Percentiles rank a stretch among this genome's conserved stretches.
phyloP scores from a whole-genome alignment of 2,888 invertebrate genomes.

The Cheilosia urbana region DNA sequence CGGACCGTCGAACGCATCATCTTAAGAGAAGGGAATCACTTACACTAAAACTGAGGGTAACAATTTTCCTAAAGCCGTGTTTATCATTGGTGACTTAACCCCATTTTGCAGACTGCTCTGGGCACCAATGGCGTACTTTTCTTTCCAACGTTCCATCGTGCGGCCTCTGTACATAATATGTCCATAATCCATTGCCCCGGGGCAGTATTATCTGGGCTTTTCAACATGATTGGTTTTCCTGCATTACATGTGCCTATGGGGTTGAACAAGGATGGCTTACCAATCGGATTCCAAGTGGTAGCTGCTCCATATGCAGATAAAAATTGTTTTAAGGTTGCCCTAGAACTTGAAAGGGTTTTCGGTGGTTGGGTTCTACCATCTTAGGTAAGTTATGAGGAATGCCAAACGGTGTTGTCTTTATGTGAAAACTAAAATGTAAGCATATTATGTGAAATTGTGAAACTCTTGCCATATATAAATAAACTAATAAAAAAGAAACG shows the following conservation, averaged over 20 bases:
- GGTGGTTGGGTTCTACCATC: constrained; percentile 91
- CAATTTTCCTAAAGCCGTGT: background rate
- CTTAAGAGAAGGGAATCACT: constrained; percentile 33
- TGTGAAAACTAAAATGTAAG: background rate
- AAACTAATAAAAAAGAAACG: background rate
- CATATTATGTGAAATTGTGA: background rate
- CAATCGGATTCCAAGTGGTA: constrained; percentile 91
- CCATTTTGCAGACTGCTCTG: constrained; percentile 83
- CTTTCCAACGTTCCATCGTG: constrained; percentile 88
- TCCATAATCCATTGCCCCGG: constrained; percentile 85
- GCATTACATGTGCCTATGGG: constrained; percentile 90
- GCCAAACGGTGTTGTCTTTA: background rate
- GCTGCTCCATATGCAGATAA: constrained; percentile 91
- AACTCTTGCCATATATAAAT: background rate
- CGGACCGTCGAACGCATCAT: constrained; percentile 16
- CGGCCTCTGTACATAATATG: constrained; percentile 88
- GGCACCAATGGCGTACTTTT: constrained; percentile 89
- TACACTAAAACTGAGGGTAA: constrained; percentile 42
- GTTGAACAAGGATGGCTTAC: constrained; percentile 86
- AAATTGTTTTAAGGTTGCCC: constrained; percentile 92
- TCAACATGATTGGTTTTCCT: constrained; percentile 88
- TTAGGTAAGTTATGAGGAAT: background rate
- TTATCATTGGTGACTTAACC: background rate
- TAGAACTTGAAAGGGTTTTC: constrained; percentile 90
- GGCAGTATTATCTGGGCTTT: constrained; percentile 78